These are phyloP conservation scores for Drosophila yakuba DNA, from an alignment of 1,140 invertebrate species.

Conservation along the genomic window DNA sequence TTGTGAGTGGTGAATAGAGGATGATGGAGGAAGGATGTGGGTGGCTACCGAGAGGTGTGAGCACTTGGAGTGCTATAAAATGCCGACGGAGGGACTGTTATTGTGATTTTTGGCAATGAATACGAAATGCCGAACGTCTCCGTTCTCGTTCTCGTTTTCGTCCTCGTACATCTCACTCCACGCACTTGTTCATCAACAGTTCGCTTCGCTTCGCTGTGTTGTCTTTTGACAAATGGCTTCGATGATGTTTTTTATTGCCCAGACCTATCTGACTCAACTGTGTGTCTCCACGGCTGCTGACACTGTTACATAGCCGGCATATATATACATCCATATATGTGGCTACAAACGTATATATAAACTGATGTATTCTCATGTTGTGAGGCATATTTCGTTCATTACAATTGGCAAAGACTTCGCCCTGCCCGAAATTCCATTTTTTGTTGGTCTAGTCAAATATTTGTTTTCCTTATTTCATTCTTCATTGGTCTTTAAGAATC, in stretches of 20 bases:
- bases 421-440: slow-evolving; percentile 17
- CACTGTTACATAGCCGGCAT: slow-evolving; percentile 44
- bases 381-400: slow-evolving; percentile 65
- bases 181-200: background rate
- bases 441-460: slow-evolving; percentile 56
- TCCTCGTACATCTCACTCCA: background rate
- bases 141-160: slow-evolving; percentile 23
- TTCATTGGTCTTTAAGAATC: slow-evolving; percentile 5
- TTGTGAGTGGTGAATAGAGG: slow-evolving; percentile 14
- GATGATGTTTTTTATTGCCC: slow-evolving; percentile 82
- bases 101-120: slow-evolving; percentile 83
- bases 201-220: slow-evolving; percentile 43
- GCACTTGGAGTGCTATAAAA: slow-evolving; percentile 48
- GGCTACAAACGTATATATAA: slow-evolving; percentile 23
- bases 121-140: slow-evolving; percentile 68
- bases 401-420: slow-evolving; percentile 14
- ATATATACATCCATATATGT: slow-evolving; percentile 23
- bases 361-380: slow-evolving; percentile 45
- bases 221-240: slow-evolving; percentile 81
- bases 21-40: background rate
- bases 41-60: slow-evolving; percentile 12
- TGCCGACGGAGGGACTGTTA: slow-evolving; percentile 48
- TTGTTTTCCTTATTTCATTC: slow-evolving; percentile 32
- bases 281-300: slow-evolving; percentile 54
- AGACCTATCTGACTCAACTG: slow-evolving; percentile 68